Conservation (phyloP, 1,140 invertebrate species). For the Belonocnema kinseyi region DNA sequence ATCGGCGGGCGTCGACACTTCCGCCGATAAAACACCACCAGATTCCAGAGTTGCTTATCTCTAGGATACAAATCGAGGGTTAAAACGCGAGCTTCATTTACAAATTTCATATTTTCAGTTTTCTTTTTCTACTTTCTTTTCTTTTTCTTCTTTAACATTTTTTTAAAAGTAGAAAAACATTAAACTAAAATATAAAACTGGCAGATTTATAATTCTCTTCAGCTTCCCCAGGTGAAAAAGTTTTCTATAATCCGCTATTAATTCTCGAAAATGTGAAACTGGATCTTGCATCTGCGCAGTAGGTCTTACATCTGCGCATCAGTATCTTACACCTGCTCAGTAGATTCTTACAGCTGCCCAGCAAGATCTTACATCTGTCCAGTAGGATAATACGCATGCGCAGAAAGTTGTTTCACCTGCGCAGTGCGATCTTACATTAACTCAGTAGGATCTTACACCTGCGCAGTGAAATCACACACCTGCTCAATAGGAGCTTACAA, state of each 20-base stretch:
- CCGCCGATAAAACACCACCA: slow-evolving; percentile 13
- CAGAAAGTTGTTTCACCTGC: too few relatives aligned
- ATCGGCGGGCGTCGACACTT: slow-evolving; percentile 16
- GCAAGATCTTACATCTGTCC: too few relatives aligned
- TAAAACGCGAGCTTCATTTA: background rate
- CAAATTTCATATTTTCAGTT: background rate
- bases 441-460: too few relatives aligned
- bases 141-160: background rate
- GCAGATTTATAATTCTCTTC: background rate
- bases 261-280: background rate
- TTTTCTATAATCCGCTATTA: background rate
- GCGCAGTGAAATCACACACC: too few relatives aligned
- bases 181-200: too few relatives aligned
- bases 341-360: too few relatives aligned
- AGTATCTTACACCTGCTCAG: too few relatives aligned
- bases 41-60: slow-evolving; percentile 15
- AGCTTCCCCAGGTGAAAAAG: background rate
- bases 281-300: background rate
- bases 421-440: too few relatives aligned
- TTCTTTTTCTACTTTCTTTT: background rate
- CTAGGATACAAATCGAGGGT: background rate
- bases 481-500: too few relatives aligned
- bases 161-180: too few relatives aligned
- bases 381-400: too few relatives aligned
- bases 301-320: background rate